Evolutionary conservation across 2,888 invertebrate genomes (phyloP), one percentile per base, ranked within the genome.

Genomic region (Mesorhabditis sp.): DNA sequence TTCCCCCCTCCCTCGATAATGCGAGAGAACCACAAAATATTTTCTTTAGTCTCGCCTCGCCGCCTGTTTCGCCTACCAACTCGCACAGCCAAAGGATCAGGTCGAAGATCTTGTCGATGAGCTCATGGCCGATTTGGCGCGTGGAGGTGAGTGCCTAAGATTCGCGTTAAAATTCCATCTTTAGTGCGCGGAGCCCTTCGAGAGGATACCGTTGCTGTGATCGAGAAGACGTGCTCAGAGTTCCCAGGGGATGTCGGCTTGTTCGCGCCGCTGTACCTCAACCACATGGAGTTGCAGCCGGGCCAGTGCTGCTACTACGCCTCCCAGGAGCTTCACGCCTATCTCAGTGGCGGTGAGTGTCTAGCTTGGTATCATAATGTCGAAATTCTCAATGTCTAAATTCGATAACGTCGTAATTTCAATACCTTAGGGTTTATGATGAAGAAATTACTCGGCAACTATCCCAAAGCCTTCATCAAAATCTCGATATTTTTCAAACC

Each of bases 271-370:
- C 95, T 93, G 87, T 93, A 96, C 83, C 89, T 98, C 76, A 98
- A 98, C 87, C 90, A 92, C 75, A 86, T 97, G 73, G 88, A 88
- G 13, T 88, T 99, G 61, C 87, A 91, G 77, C 93, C 94, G 0
- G 94, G 94, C 4, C 91, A 99, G 86, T 93, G 95, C 3, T 91
- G 98, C 76, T 99, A 91, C 87, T 89, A 99, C 44, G 92, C 91
- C 66, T 92, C 96, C 2, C 94, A 95, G 87, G 91, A 93, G 85
- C 94, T 95, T 4, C 98, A 99, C 87, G 95, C 97, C 5, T 99
- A 98, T 88, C 88, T 99, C 28, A 91, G 90, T 81, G 98, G 98
- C 88, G 93, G 93, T 92, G 64, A 64, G 45, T 50, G 28, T 28
- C 28, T 28, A 28, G 28, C 28, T 28, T 28, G 28, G 28, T 28